phyloP scores from a whole-genome alignment of 2,113 vertebrate genomes.

The Caranx melampygus region DNA sequence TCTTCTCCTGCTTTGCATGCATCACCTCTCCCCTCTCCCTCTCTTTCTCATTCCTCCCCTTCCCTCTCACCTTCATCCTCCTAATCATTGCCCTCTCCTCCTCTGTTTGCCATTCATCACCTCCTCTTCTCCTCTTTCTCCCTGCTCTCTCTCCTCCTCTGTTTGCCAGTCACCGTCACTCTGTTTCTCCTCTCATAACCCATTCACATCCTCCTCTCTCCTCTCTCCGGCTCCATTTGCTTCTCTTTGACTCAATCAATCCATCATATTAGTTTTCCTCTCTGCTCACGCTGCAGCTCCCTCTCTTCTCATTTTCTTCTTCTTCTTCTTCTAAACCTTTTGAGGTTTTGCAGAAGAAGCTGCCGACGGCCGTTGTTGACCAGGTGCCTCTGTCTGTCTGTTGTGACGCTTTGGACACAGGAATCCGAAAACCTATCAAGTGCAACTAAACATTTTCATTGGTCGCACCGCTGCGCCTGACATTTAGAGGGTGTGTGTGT shows the following conservation, averaged over 20 bases:
- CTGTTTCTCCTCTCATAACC: conserved; percentile 22
- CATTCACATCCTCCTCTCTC: conserved; percentile 13
- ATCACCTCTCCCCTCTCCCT: conserved; percentile 5
- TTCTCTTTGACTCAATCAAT: conserved; percentile 39
- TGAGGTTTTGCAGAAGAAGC: background rate
- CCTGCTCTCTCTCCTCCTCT: conserved; percentile 29
- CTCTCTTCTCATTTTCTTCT: background rate
- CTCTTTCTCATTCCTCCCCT: conserved; percentile 55
- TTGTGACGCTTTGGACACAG: too few species aligned
- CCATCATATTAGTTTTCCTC: conserved; percentile 42
- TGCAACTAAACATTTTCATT: too few species aligned
- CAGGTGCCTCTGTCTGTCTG: too few species aligned
- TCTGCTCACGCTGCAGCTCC: background rate
- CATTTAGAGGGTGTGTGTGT: too few species aligned
- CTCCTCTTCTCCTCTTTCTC: conserved; percentile 32
- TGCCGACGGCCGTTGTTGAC: too few species aligned
- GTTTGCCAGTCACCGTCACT: conserved; percentile 31
- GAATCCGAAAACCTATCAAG: too few species aligned
- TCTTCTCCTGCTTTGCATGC: conserved; percentile 41
- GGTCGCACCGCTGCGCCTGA: too few species aligned
- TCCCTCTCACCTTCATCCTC: conserved; percentile 48
- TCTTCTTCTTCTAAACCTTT: background rate
- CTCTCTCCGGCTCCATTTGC: conserved; percentile 8
- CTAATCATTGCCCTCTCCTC: conserved; percentile 45
- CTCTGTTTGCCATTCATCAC: conserved; percentile 52